Conservation (phyloP, 2,888 invertebrate genomes). For the Adelphocoris suturalis region DNA sequence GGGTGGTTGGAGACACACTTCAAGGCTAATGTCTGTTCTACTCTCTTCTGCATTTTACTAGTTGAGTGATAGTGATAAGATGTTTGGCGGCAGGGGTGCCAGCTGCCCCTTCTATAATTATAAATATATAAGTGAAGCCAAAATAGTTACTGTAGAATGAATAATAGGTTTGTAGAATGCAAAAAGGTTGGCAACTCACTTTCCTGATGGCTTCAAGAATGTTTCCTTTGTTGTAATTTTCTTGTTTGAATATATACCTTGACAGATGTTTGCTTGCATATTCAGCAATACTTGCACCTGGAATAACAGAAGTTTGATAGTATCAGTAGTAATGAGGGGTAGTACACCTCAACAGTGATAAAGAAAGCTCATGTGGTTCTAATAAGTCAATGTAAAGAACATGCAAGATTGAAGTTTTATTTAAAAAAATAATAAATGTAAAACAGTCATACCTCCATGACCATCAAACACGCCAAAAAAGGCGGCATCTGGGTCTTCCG, state of each 20-base stretch:
- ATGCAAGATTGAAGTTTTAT: background rate
- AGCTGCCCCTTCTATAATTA: too few species aligned
- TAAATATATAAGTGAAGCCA: too few species aligned
- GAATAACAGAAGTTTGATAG: background rate
- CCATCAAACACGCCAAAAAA: slow-evolving; percentile 99
- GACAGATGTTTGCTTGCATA: slow-evolving; percentile 97
- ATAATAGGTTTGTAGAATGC: too few species aligned
- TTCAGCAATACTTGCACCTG: slow-evolving; percentile 93
- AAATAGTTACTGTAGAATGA: too few species aligned
- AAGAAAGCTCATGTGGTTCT: too few species aligned
- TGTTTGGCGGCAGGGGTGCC: too few species aligned
- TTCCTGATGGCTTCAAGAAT: slow-evolving; percentile 91
- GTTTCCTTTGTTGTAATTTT: slow-evolving; percentile 90
- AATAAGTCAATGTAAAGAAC: too few species aligned
- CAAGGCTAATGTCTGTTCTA: too few species aligned
- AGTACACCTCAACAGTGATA: background rate
- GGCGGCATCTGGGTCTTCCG: slow-evolving; percentile 94
- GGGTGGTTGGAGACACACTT: too few species aligned
- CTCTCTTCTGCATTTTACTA: too few species aligned
- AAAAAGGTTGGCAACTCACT: too few species aligned
- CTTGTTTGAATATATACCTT: slow-evolving; percentile 90
- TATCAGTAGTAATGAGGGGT: background rate
- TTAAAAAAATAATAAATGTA: background rate
- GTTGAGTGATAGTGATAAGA: too few species aligned
- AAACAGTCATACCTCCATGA: slow-evolving; percentile 85